Evolutionary conservation across 92 coral and sea anemone genomes (phyloP).

Genomic region (Epizoanthus fatuus): DNA sequence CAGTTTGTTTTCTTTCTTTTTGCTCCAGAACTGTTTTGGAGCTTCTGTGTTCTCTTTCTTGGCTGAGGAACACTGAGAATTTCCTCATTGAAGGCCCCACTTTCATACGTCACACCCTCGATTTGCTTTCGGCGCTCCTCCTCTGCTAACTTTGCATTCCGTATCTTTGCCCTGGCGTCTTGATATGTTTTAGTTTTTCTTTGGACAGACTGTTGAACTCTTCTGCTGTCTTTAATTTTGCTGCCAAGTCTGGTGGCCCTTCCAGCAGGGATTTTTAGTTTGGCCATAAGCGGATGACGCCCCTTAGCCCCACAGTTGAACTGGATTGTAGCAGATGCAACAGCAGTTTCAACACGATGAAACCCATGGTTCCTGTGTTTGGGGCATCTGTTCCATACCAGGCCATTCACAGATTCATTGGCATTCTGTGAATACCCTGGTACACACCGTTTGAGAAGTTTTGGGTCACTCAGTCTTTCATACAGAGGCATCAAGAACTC

Average conservation of each 20-base stretch:
- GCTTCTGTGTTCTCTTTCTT: constrained; percentile 5
- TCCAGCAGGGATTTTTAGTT: constrained; percentile 9
- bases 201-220: constrained; percentile 7
- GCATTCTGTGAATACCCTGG: constrained; percentile 24
- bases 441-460: constrained; percentile 1
- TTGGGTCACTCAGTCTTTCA: background rate
- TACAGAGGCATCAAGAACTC: background rate
- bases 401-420: constrained; percentile 1
- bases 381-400: background rate
- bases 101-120: constrained; percentile 5
- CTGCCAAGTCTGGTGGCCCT: constrained; percentile 13
- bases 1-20: constrained; percentile 4
- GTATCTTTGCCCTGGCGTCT: constrained; percentile 8
- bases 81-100: constrained; percentile 15
- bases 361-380: background rate
- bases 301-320: constrained; percentile 27
- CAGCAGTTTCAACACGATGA: background rate
- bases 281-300: constrained; percentile 11
- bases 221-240: background rate
- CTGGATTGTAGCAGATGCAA: background rate
- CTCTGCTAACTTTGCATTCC: constrained; percentile 10
- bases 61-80: constrained; percentile 9
- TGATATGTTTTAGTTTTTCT: constrained; percentile 7
- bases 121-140: constrained; percentile 2
- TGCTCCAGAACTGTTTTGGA: constrained; percentile 1